Conservation (phyloP, 2,113 vertebrate species). For the Nicator chloris region DNA sequence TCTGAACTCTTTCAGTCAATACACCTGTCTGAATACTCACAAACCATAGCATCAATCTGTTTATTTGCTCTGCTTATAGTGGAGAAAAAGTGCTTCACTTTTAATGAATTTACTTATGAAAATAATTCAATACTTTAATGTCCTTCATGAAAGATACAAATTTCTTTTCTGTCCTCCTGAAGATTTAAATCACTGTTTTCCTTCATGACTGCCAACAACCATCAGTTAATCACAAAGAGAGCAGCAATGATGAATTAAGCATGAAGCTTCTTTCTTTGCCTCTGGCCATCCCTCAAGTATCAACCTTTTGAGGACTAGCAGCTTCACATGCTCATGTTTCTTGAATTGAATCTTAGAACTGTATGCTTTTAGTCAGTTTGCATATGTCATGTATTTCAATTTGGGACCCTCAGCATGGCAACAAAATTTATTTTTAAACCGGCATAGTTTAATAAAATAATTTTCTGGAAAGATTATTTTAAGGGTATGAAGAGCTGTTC, state of each 20-base stretch:
- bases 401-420: neutral
- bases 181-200: neutral
- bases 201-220: neutral
- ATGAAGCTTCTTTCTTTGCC: neutral
- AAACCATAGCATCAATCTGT: neutral
- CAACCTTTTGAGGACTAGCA: neutral
- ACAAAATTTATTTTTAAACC: neutral
- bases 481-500: neutral
- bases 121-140: neutral
- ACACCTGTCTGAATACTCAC: neutral
- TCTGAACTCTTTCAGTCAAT: neutral
- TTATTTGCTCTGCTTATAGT: neutral
- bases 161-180: neutral
- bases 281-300: neutral
- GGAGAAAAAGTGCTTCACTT: neutral
- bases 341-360: neutral
- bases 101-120: neutral
- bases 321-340: neutral
- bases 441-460: neutral
- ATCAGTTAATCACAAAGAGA: neutral
- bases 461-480: neutral
- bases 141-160: neutral
- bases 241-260: neutral
- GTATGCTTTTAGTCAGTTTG: neutral
- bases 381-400: neutral